Evolutionary conservation across 2,888 invertebrate genomes (phyloP).

Genomic region (Elgonia sp.): DNA sequence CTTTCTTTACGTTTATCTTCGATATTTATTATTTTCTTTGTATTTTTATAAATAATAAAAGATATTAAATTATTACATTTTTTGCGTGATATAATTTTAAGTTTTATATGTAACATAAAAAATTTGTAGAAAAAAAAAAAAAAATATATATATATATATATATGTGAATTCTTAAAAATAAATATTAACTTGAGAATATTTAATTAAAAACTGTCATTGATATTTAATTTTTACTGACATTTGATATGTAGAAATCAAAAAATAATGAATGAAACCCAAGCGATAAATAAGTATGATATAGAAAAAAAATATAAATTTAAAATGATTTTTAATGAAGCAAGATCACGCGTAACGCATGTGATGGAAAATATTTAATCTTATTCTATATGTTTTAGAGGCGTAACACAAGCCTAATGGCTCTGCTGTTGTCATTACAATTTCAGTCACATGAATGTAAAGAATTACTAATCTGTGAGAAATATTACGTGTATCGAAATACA

Average conservation of each 20-base stretch:
- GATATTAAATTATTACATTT: no score
- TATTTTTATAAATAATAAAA: no score
- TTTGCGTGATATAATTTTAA: no score
- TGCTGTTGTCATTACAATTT: conserved; percentile 50
- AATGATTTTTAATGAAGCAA: conserved; percentile 60
- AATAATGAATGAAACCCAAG: conserved; percentile 49
- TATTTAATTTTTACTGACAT: background rate
- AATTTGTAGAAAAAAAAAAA: no score
- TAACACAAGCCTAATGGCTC: conserved; percentile 48
- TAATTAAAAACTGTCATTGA: no score
- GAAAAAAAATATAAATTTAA: conserved; percentile 44
- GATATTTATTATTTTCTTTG: no score
- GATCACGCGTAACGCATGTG: conserved; percentile 58
- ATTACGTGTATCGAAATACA: conserved; percentile 23
- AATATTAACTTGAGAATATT: no score
- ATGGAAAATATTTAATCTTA: conserved; percentile 70
- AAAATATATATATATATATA: no score
- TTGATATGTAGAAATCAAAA: background rate
- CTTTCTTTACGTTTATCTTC: no score
- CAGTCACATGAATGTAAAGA: conserved; percentile 31
- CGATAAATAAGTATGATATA: conserved; percentile 44
- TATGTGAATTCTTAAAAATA: no score
- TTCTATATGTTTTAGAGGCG: conserved; percentile 55
- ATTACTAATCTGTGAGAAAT: conserved; percentile 40
- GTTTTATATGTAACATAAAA: no score